A percentile compares a stretch with the other conserved stretches of the same genome.
Evolutionary conservation across 2,797 vertebrate species (phyloP).

Genomic region (Orestias chungarensis): DNA sequence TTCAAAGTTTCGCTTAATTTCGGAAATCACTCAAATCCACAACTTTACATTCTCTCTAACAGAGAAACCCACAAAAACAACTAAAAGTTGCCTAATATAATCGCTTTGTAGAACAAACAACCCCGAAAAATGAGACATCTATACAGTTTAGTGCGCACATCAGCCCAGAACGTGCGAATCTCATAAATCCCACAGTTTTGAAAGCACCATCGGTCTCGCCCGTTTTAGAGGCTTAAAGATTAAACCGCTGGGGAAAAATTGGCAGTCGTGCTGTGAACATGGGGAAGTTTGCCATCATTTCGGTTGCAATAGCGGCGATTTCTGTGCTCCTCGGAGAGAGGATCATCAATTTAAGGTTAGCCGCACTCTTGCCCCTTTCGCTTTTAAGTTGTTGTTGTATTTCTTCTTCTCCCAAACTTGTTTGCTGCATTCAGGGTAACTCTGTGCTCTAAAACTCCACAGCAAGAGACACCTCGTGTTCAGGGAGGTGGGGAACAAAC

Average conservation of each 20-base stretch:
- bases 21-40: neutral
- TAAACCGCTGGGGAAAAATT: neutral
- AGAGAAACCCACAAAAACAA: neutral
- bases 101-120: too few relatives aligned
- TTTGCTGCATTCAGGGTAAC: neutral
- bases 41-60: neutral
- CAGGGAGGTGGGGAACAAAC: conserved; percentile 59
- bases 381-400: neutral
- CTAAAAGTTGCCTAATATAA: too few relatives aligned
- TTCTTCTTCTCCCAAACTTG: too few relatives aligned
- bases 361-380: fast-evolving
- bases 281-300: conserved; percentile 50
- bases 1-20: neutral
- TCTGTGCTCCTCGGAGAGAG: conserved; percentile 65
- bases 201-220: conserved; percentile 38
- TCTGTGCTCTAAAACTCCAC: conserved; percentile 16
- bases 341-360: conserved; percentile 61
- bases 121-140: too few relatives aligned
- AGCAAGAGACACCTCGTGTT: conserved; percentile 56
- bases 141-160: too few relatives aligned
- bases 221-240: neutral
- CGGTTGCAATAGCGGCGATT: conserved; percentile 50
- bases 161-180: neutral
- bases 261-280: conserved; percentile 2
- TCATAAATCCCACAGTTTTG: neutral